Percentiles rank a stretch among this genome's conserved stretches.
Evolutionary conservation across 1,140 invertebrate genomes (phyloP).

Genomic region (Rhagoletis zephyria): DNA sequence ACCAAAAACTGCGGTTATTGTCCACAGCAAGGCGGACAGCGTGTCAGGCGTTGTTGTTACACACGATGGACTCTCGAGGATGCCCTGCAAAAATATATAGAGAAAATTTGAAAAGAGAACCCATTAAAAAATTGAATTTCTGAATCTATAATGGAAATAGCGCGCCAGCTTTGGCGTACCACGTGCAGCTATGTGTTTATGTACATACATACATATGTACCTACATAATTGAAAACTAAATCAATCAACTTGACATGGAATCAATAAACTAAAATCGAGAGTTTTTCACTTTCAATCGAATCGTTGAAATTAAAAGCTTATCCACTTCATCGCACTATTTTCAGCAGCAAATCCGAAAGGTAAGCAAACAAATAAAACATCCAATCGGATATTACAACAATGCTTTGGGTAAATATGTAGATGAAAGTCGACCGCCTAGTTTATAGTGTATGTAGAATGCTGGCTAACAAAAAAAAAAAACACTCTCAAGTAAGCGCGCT

Average conservation of each 20-base stretch:
- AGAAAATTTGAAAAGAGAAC: conserved; percentile 18
- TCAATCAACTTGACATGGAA: conserved; percentile 3
- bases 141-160: conserved; percentile 7
- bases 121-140: not conserved
- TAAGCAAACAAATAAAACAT: conserved; percentile 1
- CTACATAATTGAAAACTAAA: conserved; percentile 34
- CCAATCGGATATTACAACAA: not conserved
- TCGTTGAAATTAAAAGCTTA: conserved; percentile 26
- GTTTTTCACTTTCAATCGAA: not conserved
- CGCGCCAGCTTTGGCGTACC: not conserved
- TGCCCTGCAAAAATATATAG: conserved; percentile 63
- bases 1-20: conserved; percentile 75
- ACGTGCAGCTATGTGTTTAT: not conserved
- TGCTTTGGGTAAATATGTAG: not conserved
- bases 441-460: not conserved
- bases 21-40: conserved; percentile 68
- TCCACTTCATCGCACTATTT: not conserved
- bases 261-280: conserved; percentile 11
- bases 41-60: conserved; percentile 68
- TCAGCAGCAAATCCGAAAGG: not conserved
- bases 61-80: conserved; percentile 69
- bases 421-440: not conserved
- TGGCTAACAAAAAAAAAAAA: not conserved
- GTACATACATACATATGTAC: not conserved
- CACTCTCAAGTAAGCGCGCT: not conserved